Conservation (phyloP, 1,140 invertebrate species). For the Ceratitis capitata region DNA sequence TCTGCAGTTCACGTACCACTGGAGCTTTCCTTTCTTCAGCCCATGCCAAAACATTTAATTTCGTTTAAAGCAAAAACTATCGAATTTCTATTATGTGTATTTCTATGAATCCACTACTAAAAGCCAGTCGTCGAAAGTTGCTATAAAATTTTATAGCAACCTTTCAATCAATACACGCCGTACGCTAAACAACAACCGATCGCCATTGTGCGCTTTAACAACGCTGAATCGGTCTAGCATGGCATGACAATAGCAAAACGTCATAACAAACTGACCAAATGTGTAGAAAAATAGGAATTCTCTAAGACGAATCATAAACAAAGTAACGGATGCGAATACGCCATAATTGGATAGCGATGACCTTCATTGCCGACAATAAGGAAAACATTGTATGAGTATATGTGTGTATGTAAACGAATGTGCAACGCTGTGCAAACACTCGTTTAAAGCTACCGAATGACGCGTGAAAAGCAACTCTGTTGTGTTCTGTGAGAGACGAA, state of each 20-base stretch:
- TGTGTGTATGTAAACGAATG: not conserved
- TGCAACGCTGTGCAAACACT: too few relatives aligned
- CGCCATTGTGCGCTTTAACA: not conserved
- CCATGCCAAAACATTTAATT: not conserved
- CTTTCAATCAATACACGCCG: not conserved
- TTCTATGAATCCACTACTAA: not conserved
- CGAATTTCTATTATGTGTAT: too few relatives aligned
- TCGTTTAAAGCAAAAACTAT: too few relatives aligned
- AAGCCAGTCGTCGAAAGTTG: not conserved
- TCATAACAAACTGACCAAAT: conserved; percentile 18
- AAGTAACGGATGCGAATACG: conserved; percentile 19
- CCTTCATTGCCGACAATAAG: conserved; percentile 16
- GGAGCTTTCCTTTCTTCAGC: not conserved
- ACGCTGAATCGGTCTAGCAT: not conserved
- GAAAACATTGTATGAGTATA: not conserved
- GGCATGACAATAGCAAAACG: not conserved
- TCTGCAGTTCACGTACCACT: not conserved
- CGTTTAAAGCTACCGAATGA: not conserved
- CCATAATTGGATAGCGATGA: conserved; percentile 21
- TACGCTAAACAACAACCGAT: not conserved
- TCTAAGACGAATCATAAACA: conserved; percentile 23
- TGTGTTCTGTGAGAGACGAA: not conserved
- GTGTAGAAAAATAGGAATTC: conserved; percentile 18
- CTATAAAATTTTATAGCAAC: not conserved
- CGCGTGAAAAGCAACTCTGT: not conserved